Conservation (phyloP, 2,797 vertebrate species). For the Phalanger gymnotis region DNA sequence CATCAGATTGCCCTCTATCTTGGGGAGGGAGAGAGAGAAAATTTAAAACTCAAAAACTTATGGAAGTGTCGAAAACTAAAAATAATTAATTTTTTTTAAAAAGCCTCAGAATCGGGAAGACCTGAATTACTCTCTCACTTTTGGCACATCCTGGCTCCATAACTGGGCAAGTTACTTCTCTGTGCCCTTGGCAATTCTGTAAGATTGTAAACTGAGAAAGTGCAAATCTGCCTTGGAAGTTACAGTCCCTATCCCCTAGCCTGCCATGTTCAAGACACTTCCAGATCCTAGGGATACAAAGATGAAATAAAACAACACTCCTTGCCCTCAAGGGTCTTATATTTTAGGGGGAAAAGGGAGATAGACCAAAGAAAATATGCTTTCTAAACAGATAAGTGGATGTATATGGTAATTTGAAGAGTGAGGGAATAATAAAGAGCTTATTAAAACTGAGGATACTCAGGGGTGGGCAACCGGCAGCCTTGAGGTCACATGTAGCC, state of each 20-base stretch:
- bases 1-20: no score
- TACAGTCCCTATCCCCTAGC: neutral
- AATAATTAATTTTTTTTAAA: no score
- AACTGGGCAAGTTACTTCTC: neutral
- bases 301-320: neutral
- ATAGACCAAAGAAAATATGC: neutral
- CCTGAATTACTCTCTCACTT: neutral
- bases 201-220: neutral
- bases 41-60: no score
- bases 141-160: neutral
- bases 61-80: no score
- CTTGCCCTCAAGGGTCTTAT: neutral
- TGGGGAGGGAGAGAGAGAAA: no score
- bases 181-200: neutral
- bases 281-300: neutral
- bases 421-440: conserved; percentile 19
- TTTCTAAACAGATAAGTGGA: neutral
- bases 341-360: neutral
- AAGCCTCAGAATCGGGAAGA: neutral
- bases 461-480: no score
- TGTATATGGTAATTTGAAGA: neutral
- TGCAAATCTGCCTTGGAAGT: neutral
- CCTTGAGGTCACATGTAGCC: no score
- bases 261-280: neutral
- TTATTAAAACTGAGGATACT: neutral